Conservation (phyloP, 2,113 vertebrate species). For the Cygnus atratus region DNA sequence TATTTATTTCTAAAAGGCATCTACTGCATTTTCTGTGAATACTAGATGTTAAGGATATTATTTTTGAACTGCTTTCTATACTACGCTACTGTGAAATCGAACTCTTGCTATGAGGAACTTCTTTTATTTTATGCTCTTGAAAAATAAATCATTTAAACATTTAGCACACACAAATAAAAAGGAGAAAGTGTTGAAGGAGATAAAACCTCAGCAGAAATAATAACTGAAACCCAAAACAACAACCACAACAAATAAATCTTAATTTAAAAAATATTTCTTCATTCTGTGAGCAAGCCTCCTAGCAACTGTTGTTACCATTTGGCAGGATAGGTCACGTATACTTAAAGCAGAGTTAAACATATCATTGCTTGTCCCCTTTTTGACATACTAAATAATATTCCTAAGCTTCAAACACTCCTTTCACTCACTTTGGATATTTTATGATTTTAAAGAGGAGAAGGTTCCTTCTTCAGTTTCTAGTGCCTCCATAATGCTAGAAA, state of each 20-base stretch:
- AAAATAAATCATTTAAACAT: background rate
- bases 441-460: background rate
- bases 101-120: background rate
- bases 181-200: background rate
- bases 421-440: background rate
- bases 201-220: background rate
- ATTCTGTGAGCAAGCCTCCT: background rate
- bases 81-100: background rate
- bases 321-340: background rate
- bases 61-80: background rate
- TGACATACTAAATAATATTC: background rate
- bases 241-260: background rate
- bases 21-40: background rate
- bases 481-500: background rate
- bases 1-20: constrained; percentile 16
- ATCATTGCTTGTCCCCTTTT: background rate
- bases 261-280: background rate
- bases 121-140: background rate
- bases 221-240: background rate
- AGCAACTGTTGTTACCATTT: background rate
- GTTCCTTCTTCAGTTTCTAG: background rate
- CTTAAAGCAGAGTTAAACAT: background rate
- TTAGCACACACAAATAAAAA: background rate
- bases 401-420: background rate
- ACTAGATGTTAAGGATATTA: background rate